Conservation (phyloP, 2,888 invertebrate genomes). For the Mesochorus sp. region DNA sequence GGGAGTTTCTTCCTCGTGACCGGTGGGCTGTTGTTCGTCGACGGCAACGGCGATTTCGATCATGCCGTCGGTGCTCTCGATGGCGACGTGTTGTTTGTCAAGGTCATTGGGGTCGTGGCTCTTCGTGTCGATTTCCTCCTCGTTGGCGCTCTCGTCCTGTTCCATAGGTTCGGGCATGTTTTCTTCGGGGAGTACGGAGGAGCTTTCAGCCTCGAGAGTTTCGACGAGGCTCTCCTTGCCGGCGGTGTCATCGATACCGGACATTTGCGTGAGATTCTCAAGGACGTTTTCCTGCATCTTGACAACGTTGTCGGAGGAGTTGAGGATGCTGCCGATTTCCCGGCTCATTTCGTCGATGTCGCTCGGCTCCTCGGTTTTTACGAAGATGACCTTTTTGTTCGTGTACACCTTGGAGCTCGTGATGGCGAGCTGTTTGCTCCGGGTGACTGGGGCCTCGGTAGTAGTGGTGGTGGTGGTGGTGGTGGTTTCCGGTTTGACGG, state of each 20-base stretch:
- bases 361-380: constrained; percentile 71
- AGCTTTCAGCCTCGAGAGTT: neutral
- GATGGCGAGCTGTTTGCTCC: constrained; percentile 59
- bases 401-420: constrained; percentile 75
- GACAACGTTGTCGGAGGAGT: constrained; percentile 76
- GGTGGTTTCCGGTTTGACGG: neutral
- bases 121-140: constrained; percentile 13
- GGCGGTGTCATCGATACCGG: constrained; percentile 44
- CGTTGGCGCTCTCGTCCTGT: constrained; percentile 40
- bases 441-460: constrained; percentile 18
- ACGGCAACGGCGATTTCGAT: constrained; percentile 51
- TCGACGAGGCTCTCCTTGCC: constrained; percentile 17
- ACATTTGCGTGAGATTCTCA: constrained; percentile 75
- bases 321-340: constrained; percentile 78
- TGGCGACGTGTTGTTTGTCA: constrained; percentile 33
- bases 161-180: constrained; percentile 53
- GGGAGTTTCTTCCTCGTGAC: constrained; percentile 58
- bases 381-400: constrained; percentile 76
- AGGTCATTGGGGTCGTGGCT: constrained; percentile 35
- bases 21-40: constrained; percentile 48
- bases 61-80: constrained; percentile 1
- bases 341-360: constrained; percentile 79
- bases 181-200: no score
- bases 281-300: constrained; percentile 79
- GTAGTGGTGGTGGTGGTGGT: no score